phyloP scores from a whole-genome alignment of 53 echinoderm and acorn worm species.

The Zoroaster sp. region DNA sequence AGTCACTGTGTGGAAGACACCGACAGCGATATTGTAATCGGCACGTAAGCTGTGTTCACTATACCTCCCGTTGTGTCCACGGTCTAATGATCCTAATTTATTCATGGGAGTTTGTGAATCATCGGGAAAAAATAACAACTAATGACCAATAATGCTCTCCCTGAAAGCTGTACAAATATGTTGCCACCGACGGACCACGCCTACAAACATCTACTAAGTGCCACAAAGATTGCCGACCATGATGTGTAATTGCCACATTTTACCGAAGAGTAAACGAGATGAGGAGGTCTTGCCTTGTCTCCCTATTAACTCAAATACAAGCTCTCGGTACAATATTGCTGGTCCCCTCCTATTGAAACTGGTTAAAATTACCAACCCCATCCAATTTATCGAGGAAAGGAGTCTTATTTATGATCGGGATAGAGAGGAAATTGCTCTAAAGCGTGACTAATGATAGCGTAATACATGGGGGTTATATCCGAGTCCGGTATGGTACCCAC shows the following conservation, averaged over 20 bases:
- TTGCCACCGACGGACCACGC: not conserved
- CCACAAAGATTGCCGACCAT: not conserved
- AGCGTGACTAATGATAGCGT: constrained; percentile 29
- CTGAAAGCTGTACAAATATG: constrained; percentile 30
- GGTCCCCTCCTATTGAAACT: not conserved
- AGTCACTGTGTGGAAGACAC: too few relatives aligned
- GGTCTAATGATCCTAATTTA: constrained; percentile 10
- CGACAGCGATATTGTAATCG: not conserved
- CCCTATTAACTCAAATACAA: not conserved
- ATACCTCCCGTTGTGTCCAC: constrained; percentile 1
- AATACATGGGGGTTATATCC: too few relatives aligned
- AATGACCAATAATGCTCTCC: not conserved
- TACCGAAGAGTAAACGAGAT: not conserved
- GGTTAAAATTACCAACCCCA: not conserved
- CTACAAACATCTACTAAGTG: not conserved
- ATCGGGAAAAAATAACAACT: not conserved
- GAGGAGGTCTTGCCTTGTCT: not conserved
- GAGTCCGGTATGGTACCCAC: not conserved
- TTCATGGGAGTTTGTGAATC: constrained; percentile 2
- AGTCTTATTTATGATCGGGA: not conserved
- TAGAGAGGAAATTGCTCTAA: not conserved
- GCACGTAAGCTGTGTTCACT: not conserved
- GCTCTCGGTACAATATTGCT: too few relatives aligned
- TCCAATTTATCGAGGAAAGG: not conserved
- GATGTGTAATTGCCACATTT: constrained; percentile 16